Base-by-base conservation (phyloP, 2,797 vertebrate genomes). In the Alexandromys oeconomus region DNA sequence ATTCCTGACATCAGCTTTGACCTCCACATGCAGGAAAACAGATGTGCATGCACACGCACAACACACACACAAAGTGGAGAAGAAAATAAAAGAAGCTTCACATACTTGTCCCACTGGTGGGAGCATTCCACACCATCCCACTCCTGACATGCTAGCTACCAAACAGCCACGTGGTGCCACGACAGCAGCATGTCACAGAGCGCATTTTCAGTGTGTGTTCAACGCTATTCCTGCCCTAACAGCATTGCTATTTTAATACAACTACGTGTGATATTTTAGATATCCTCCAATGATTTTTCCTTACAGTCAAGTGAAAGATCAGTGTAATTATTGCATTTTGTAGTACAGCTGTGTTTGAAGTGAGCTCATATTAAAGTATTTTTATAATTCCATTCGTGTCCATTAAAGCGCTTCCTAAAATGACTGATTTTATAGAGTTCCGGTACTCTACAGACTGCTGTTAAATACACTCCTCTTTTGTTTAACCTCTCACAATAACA, bases 291-390 rank as follows among this genome's bases (percentile, higher is more conserved):
- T 48, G 78, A 85, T 79, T 89, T 73, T 91, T 87, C 93, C 87
- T 92, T 87, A 93, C 21, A 97, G 86, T 86, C 92, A 79, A 95
- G 71, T 85, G 87, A 93, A 54, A 96, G 92, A 91, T 51, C 90
- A 80, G 37, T 92, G 57, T 94, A 88, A 97, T 94, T 93, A 96
- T 5, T 92, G 73, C 84, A 93, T 91, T 96, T 93, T 89, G 65
- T 73, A 95, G 19, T 85, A 92, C 1, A 69, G 86, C 46, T 96
- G 37, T 54, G 82, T 81, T 71, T 92, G 86, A 95, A 76, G 34
- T 65, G 78, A 93, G 46, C 87, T 96, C 74, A 76, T 94, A 95
- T 91, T 89, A 91, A 92, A 96, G 87, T 31, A 90, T 78, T 92
- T 63, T 85, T 96, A 37, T 91, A 87, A 96, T 25, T 80, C 80